Conservation (phyloP, 2,888 invertebrate genomes). For the Spilosoma lubricipeda region DNA sequence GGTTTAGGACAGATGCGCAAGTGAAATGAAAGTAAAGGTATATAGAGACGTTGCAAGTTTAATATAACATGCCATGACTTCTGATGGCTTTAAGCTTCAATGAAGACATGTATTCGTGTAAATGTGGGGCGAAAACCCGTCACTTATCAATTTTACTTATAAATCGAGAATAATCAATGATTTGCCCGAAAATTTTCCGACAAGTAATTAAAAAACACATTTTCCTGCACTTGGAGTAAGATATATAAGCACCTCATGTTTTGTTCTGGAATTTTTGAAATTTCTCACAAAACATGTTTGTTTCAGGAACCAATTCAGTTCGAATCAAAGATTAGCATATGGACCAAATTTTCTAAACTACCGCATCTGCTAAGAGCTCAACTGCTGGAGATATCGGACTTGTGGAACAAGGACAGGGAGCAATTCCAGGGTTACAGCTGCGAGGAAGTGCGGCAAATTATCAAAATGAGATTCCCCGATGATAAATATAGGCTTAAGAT, state of each 20-base stretch:
- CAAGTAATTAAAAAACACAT: not conserved
- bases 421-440: conserved; percentile 67
- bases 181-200: not conserved
- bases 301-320: conserved; percentile 69
- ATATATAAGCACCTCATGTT: not conserved
- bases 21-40: too few relatives aligned
- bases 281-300: conserved; percentile 18
- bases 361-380: conserved; percentile 74
- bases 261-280: too few relatives aligned
- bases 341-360: conserved; percentile 75
- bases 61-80: too few relatives aligned
- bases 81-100: too few relatives aligned
- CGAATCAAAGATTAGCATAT: conserved; percentile 68
- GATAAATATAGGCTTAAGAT: conserved; percentile 76
- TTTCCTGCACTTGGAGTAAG: not conserved
- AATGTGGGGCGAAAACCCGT: too few relatives aligned
- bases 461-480: conserved; percentile 81
- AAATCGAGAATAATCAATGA: too few relatives aligned
- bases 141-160: too few relatives aligned
- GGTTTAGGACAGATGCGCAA: too few relatives aligned
- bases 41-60: too few relatives aligned
- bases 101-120: too few relatives aligned
- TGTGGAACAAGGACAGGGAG: conserved; percentile 67
- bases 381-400: conserved; percentile 70
- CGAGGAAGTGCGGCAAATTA: conserved; percentile 78